Evolutionary conservation across 2,113 vertebrate species (phyloP).

Genomic region (Pteruthius melanotis): DNA sequence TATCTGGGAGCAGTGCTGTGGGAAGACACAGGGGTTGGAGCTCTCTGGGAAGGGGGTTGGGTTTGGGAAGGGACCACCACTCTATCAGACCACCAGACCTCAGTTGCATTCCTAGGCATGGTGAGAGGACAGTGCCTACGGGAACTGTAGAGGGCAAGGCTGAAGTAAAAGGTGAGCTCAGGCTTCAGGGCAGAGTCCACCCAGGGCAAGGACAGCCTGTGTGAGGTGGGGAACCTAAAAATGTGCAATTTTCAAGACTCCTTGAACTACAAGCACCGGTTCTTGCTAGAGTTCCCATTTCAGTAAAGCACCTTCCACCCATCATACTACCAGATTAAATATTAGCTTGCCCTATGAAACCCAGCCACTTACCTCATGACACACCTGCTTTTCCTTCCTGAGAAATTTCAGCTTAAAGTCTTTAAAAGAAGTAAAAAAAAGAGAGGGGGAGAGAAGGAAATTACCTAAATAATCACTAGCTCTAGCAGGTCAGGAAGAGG

Average conservation of each 20-base stretch:
- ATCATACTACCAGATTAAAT: not conserved
- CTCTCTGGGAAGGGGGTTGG: not conserved
- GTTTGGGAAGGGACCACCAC: not conserved
- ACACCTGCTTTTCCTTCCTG: not conserved
- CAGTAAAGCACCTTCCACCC: not conserved
- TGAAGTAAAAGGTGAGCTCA: not conserved
- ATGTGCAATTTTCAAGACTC: not conserved
- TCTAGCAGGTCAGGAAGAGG: not conserved
- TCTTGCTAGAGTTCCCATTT: not conserved
- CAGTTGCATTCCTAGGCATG: not conserved
- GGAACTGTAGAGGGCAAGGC: not conserved
- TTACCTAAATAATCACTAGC: not conserved
- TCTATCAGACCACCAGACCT: not conserved
- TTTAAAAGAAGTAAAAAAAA: not conserved
- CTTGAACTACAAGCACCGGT: not conserved
- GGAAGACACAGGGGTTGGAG: not conserved
- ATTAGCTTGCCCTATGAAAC: not conserved
- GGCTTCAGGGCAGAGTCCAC: not conserved
- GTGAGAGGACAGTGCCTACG: not conserved
- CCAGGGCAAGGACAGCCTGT: not conserved
- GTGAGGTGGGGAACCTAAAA: not conserved
- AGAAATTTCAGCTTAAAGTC: not conserved
- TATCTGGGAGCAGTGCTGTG: not conserved
- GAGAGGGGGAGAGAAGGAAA: not conserved
- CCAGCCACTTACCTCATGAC: not conserved